Evolutionary conservation across 64 coral and sea anemone species (phyloP), one percentile per base, ranked within the genome.

Genomic region (Stichodactyla helianthus): DNA sequence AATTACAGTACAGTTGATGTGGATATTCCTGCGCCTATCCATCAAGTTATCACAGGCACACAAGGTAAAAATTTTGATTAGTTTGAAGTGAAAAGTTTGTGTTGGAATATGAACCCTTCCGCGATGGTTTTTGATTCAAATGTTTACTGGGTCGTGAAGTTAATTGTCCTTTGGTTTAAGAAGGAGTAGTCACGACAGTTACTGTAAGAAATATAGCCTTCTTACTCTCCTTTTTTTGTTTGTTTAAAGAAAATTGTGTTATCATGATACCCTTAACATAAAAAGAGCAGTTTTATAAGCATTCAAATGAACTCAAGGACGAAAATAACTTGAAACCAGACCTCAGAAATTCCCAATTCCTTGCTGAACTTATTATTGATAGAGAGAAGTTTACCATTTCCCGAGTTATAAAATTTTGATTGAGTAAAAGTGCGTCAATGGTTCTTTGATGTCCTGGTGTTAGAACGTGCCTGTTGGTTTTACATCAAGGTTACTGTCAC

Each of bases 1-100:
- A 94, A 90, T 59, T 95, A 99, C 79, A 84, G 92, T 27, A 83
- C 84, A 10, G 86, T 94, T 44, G 82, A 93, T 82, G 79, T 95
- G 19, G 77, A 65, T 70, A 95, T 99, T 12, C 97, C 97, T 55
- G 97, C 97, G 2, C 97, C 97, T 4, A 99, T 95, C 82, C 89
- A 91, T 55, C 97, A 99, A 86, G 93, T 99, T 87, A 87, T 99
- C 55, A 92, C 93, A 52, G 97, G 97, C 7, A 94, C 91, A 55
- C 97, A 99, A 93, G 97, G 97, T 93, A 52, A 63, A 89, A 74
- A 74, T 74, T 25, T 74, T 74, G 68, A 74, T 9, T 31, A 35
- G 12, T 26, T 31, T 74, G 0, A 9, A 10, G 6, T n/a, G 6
- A 74, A 74, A 11, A 13, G 8, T 11, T 74, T 11, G 68, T 26